A percentile compares a stretch with the other conserved stretches of the same genome.
These are phyloP conservation scores for Blera fallax DNA, from an alignment of 2,888 invertebrate species.

Conservation along the genomic window DNA sequence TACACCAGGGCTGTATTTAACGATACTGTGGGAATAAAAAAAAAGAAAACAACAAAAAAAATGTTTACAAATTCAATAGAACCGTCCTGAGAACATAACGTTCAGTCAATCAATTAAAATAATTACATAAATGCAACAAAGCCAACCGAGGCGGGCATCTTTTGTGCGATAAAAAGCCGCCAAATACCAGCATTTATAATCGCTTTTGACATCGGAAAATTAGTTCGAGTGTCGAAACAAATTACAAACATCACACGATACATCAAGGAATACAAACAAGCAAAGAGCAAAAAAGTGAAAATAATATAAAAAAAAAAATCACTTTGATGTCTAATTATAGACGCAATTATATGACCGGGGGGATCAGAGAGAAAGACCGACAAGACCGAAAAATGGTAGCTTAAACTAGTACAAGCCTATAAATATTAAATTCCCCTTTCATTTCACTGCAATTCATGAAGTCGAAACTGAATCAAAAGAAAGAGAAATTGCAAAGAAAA, in stretches of 20 bases:
- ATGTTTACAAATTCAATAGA: conserved; percentile 28
- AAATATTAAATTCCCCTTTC: conserved; percentile 35
- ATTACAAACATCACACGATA: conserved; percentile 47
- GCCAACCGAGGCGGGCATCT: conserved; percentile 27
- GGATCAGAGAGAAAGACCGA: background rate
- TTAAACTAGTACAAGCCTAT: conserved; percentile 3
- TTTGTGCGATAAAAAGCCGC: conserved; percentile 42
- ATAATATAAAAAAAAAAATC: conserved; percentile 13
- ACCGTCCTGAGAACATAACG: conserved; percentile 33
- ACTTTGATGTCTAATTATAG: conserved; percentile 64
- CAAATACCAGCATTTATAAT: conserved; percentile 55
- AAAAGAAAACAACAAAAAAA: background rate
- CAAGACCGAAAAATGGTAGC: background rate
- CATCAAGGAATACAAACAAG: conserved; percentile 50
- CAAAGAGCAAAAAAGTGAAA: conserved; percentile 13
- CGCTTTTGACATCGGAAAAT: conserved; percentile 68
- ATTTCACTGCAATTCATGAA: conserved; percentile 16
- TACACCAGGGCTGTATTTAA: conserved; percentile 4
- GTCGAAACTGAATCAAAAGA: conserved; percentile 25
- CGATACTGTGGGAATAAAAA: background rate
- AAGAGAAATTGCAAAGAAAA: conserved; percentile 5
- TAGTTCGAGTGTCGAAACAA: conserved; percentile 66
- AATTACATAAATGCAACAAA: conserved; percentile 55
- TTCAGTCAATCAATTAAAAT: conserved; percentile 62
- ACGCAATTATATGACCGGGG: conserved; percentile 13